Evolutionary conservation across 2,888 invertebrate species (phyloP).

Genomic region (Diaphora mendica): DNA sequence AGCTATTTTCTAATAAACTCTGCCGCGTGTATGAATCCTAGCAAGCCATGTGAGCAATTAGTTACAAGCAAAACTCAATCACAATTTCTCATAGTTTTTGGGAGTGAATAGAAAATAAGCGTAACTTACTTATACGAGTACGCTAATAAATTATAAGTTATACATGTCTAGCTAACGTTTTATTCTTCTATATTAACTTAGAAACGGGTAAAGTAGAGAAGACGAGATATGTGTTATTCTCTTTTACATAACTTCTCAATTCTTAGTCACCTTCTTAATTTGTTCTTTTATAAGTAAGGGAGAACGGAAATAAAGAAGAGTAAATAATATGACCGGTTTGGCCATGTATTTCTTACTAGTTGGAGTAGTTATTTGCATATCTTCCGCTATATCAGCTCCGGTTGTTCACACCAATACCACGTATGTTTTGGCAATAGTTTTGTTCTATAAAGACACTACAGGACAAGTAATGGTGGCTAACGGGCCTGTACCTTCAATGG

Average conservation of each 20-base stretch:
- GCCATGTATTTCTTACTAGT: constrained; percentile 18
- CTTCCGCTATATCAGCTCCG: background rate
- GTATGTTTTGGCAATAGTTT: constrained; percentile 22
- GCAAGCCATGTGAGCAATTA: background rate
- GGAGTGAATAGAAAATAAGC: background rate
- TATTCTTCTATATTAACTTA: background rate
- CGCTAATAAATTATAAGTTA: background rate
- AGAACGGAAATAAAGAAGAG: background rate
- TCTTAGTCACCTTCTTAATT: background rate
- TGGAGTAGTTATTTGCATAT: constrained; percentile 9
- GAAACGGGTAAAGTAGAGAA: background rate
- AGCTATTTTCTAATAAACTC: background rate
- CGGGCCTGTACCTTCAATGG: constrained; percentile 5
- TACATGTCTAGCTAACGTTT: background rate
- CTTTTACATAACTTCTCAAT: background rate
- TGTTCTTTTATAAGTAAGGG: background rate
- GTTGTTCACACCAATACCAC: background rate
- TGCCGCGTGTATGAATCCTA: background rate
- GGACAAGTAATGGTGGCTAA: constrained; percentile 15
- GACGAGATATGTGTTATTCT: background rate
- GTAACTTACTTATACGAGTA: background rate
- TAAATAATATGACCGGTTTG: background rate
- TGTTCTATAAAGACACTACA: constrained; percentile 32
- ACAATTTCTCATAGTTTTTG: background rate
- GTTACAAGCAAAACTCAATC: background rate